Evolutionary conservation across 2,113 vertebrate species (phyloP), one percentile per base, ranked within the genome.

Genomic region (Leucoraja erinaceus): DNA sequence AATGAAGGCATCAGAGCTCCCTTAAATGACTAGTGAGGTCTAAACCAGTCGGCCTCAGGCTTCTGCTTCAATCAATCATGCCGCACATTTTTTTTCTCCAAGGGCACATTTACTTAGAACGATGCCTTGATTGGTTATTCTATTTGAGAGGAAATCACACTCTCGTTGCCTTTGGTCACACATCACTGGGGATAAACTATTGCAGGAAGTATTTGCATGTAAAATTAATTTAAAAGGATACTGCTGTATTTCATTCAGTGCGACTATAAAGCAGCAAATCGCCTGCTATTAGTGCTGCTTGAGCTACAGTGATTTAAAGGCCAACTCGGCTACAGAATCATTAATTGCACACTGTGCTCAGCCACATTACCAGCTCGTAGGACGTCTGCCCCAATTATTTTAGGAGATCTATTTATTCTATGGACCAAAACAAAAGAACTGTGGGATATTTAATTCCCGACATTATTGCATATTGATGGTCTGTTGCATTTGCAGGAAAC

Each of bases 41-140:
- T 75, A 59, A 1, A 54, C 92, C 79, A 88, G 59, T 56, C 33
- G 88, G 93, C 93, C 22, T 90, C 2, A 93, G 93, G 3, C 84
- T 93, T 94, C 93, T 93, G 93, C 84, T 94, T 93, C 93, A 93
- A 88, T 93, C 72, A 70, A 77, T 90, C 94, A 94, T 93, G 79
- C 11, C 22, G 79, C 38, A 93, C 63, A 93, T 25, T 56, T 93
- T 47, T 38, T 72, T 91, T 54, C 90, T 91, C 90, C 90, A 91
- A 91, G 90, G 63, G 20, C 90, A 74, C 90, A 63, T 86, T 83
- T 83, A 84, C 93, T 93, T 92, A 76, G 93, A 94, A 92, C 56
- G 92, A 93, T 92, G 22, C 68, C 72, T 72, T 66, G 0, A 72
- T 66, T 91, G 88, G 88, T 91, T 91, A 72, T 91, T 70, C 88